phyloP scores from a whole-genome alignment of 2,888 invertebrate genomes.

The Trilocha varians region DNA sequence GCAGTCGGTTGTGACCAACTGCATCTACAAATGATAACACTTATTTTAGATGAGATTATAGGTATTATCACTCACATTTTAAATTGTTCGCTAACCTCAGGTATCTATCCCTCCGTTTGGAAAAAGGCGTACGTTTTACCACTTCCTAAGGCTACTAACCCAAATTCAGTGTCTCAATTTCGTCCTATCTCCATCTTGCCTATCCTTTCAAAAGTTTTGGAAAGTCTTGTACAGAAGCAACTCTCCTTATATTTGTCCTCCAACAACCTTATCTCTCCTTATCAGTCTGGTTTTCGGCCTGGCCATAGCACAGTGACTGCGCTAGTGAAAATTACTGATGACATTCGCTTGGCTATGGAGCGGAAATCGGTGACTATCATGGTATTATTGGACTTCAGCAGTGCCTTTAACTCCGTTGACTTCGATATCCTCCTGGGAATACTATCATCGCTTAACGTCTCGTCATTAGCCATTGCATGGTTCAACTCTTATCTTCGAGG shows the following conservation, averaged over 20 bases:
- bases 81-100: too few relatives aligned
- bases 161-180: neutral
- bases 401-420: neutral
- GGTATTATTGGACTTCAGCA: too few relatives aligned
- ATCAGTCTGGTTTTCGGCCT: neutral
- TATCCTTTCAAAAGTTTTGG: slow-evolving; percentile 4
- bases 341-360: neutral
- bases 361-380: too few relatives aligned
- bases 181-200: slow-evolving; percentile 5
- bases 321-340: slow-evolving; percentile 2
- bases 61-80: too few relatives aligned
- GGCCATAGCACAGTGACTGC: neutral
- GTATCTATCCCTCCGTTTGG: too few relatives aligned
- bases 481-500: too few relatives aligned
- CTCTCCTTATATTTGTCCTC: neutral
- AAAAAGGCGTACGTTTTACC: too few relatives aligned
- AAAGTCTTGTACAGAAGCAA: slow-evolving; percentile 11
- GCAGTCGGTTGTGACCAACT: too few relatives aligned
- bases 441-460: too few relatives aligned
- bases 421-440: neutral
- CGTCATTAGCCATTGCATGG: too few relatives aligned
- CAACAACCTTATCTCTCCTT: slow-evolving; percentile 1
- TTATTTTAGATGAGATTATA: too few relatives aligned
- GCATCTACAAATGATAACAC: too few relatives aligned
- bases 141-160: neutral